These are phyloP conservation scores for Arion vulgaris DNA, from an alignment of 1,140 invertebrate genomes.

Conservation along the genomic window DNA sequence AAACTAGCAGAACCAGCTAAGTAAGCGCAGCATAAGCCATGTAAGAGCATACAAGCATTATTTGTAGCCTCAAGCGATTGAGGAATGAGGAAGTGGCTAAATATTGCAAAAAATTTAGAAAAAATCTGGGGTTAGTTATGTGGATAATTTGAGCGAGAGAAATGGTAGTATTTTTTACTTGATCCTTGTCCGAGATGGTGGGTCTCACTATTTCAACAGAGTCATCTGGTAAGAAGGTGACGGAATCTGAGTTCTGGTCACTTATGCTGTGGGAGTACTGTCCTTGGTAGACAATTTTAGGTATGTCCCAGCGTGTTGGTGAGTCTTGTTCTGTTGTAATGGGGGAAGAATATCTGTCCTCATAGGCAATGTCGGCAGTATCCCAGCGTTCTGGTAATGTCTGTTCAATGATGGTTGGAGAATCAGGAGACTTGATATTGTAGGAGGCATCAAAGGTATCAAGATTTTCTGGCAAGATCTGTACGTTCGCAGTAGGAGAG, in stretches of 20 bases:
- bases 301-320: conserved; percentile 32
- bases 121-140: neutral
- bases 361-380: neutral
- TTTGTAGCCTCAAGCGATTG: no score
- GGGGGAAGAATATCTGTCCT: neutral
- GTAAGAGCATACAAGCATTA: no score
- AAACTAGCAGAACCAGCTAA: no score
- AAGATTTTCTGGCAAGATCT: neutral
- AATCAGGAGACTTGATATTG: neutral
- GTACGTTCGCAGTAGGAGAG: neutral
- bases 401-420: neutral
- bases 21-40: no score
- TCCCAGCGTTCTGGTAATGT: neutral
- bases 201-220: neutral
- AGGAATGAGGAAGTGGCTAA: no score
- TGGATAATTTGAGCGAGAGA: neutral
- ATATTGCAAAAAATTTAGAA: no score
- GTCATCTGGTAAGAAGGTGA: neutral
- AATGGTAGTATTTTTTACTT: neutral
- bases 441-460: neutral
- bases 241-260: conserved; percentile 47
- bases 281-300: conserved; percentile 50
- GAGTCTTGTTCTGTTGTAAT: neutral
- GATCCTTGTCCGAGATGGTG: neutral
- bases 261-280: conserved; percentile 43